Percentiles rank a stretch among this genome's conserved stretches.
Evolutionary conservation across 2,113 vertebrate species (phyloP).

Genomic region (Apteryx mantelli): DNA sequence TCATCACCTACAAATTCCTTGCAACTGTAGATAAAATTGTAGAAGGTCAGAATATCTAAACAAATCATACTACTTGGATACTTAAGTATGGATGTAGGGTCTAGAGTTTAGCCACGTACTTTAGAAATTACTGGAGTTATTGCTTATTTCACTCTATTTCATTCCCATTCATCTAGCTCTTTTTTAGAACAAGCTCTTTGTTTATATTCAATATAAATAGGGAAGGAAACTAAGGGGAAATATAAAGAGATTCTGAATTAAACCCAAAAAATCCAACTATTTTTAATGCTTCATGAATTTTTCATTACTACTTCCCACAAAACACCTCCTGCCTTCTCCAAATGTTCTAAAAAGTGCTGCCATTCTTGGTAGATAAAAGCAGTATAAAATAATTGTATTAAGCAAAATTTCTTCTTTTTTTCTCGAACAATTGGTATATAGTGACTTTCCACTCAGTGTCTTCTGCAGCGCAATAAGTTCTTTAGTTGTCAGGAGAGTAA

Average conservation of each 20-base stretch:
- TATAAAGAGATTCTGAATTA: conserved; percentile 71
- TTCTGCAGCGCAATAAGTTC: conserved; percentile 9
- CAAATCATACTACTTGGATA: neutral
- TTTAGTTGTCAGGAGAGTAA: neutral
- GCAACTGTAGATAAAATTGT: neutral
- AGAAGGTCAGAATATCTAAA: neutral
- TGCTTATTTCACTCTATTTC: conserved; percentile 24
- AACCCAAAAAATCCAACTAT: conserved; percentile 65
- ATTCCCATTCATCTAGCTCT: conserved; percentile 48
- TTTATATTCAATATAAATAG: conserved; percentile 68
- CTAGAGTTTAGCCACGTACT: neutral
- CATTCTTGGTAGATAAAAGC: conserved; percentile 50
- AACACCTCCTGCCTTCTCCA: conserved; percentile 76
- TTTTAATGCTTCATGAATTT: conserved; percentile 75
- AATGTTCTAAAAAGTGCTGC: conserved; percentile 69
- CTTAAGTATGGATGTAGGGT: neutral
- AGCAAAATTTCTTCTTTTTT: conserved; percentile 54
- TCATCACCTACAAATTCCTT: neutral
- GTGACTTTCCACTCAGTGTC: conserved; percentile 23
- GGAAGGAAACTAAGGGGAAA: conserved; percentile 61
- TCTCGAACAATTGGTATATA: neutral
- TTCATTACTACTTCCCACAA: conserved; percentile 76
- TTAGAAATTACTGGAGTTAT: neutral
- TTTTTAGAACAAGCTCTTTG: conserved; percentile 60
- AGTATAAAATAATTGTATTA: conserved; percentile 60